Evolutionary conservation across 2,888 invertebrate species (phyloP).

Genomic region (Pterostichus madidus): DNA sequence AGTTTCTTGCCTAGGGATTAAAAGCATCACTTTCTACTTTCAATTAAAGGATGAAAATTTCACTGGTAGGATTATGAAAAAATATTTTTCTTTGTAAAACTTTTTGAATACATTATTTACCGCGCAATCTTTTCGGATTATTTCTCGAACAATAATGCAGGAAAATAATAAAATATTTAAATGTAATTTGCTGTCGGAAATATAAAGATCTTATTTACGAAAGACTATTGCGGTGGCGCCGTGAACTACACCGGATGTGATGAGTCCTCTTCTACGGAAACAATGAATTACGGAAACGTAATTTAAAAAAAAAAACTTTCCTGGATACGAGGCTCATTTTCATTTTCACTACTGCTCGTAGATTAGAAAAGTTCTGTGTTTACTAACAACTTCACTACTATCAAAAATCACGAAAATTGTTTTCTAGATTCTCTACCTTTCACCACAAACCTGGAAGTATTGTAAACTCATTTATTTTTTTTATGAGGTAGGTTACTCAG

Average conservation of each 20-base stretch:
- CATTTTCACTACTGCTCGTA: slow-evolving; percentile 14
- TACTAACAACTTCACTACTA: slow-evolving; percentile 9
- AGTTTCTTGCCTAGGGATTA: too few relatives aligned
- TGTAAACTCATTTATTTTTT: too few relatives aligned
- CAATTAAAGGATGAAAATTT: too few relatives aligned
- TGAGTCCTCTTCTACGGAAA: slow-evolving; percentile 37
- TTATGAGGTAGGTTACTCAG: too few relatives aligned
- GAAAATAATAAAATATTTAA: slow-evolving; percentile 61
- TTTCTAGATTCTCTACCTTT: not conserved
- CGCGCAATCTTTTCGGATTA: not conserved
- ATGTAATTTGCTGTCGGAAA: slow-evolving; percentile 60
- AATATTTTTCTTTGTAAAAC: too few relatives aligned
- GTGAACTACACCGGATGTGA: slow-evolving; percentile 47
- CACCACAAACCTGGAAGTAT: too few relatives aligned
- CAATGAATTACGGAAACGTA: slow-evolving; percentile 10
- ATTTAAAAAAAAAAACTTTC: slow-evolving; percentile 47
- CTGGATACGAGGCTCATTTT: not conserved
- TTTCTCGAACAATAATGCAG: slow-evolving; percentile 8
- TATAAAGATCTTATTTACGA: slow-evolving; percentile 42
- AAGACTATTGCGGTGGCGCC: slow-evolving; percentile 21
- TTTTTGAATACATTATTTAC: too few relatives aligned
- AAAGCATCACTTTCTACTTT: too few relatives aligned
- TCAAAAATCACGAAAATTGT: slow-evolving; percentile 31
- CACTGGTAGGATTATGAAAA: too few relatives aligned
- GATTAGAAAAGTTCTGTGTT: slow-evolving; percentile 58